Evolutionary conservation across 2,797 vertebrate genomes (phyloP).

Genomic region (Phataginus tetradactyla): DNA sequence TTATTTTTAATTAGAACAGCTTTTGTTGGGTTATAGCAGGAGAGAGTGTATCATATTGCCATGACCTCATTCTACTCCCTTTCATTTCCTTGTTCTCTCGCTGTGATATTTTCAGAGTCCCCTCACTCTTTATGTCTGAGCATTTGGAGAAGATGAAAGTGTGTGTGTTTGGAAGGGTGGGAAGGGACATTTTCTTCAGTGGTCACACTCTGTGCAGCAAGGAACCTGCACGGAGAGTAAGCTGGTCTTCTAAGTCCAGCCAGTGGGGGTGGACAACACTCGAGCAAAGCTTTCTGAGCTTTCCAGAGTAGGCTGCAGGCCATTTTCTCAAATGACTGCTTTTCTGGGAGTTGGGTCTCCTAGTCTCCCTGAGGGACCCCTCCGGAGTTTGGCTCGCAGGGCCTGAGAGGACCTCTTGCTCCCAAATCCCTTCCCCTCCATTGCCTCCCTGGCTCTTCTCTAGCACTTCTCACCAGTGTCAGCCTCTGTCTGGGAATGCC

Average conservation of each 20-base stretch:
- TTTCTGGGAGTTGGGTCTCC: neutral
- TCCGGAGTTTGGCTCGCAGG: neutral
- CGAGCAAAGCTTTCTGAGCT: neutral
- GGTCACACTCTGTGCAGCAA: neutral
- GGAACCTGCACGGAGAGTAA: neutral
- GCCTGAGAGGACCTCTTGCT: neutral
- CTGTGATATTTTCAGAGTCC: neutral
- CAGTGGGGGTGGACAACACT: neutral
- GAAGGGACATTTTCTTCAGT: neutral
- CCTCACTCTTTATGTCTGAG: neutral
- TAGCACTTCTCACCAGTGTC: neutral
- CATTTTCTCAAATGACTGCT: neutral
- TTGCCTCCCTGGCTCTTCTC: neutral
- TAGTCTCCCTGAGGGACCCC: neutral
- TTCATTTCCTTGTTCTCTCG: neutral
- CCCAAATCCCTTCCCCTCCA: too few relatives aligned
- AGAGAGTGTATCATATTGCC: neutral
- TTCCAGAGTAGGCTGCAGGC: neutral
- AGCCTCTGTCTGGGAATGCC: neutral
- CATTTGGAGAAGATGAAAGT: neutral
- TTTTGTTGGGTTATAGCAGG: neutral
- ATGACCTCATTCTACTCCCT: neutral
- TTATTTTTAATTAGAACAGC: conserved; percentile 42
- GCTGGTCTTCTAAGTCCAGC: neutral
- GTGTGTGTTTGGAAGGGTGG: neutral